Conservation (phyloP, 1,140 invertebrate genomes). For the Eulimnadia texana region DNA sequence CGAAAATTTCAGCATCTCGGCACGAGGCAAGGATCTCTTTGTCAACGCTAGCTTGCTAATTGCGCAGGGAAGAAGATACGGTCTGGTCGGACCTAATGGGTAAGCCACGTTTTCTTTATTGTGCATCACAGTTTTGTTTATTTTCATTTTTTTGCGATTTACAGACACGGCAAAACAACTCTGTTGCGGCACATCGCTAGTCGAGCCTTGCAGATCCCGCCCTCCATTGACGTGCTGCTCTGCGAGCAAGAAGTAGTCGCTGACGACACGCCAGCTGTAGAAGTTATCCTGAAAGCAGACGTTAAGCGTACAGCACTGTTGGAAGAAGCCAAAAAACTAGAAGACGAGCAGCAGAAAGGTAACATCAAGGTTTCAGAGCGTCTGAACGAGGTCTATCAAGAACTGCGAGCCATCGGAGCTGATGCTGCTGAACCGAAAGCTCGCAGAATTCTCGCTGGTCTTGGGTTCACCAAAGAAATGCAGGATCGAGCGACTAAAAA, state of each 20-base stretch:
- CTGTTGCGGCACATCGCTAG: conserved; percentile 81
- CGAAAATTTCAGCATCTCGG: conserved; percentile 95
- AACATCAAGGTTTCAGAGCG: conserved; percentile 27
- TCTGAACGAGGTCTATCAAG: conserved; percentile 64
- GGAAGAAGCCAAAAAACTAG: conserved; percentile 67
- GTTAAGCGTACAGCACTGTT: conserved; percentile 68
- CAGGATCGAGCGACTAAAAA: conserved; percentile 85
- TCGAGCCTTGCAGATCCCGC: conserved; percentile 78
- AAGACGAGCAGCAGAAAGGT: conserved; percentile 43
- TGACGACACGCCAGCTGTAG: conserved; percentile 78
- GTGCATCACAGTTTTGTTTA: conserved; percentile 13
- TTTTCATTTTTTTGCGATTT: conserved; percentile 20
- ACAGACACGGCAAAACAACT: conserved; percentile 95
- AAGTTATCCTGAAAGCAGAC: conserved; percentile 84
- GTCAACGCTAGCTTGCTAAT: conserved; percentile 91
- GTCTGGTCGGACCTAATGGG: conserved; percentile 96
- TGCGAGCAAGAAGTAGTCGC: conserved; percentile 98
- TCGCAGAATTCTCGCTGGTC: conserved; percentile 84
- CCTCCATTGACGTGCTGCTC: conserved; percentile 91
- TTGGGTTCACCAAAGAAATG: conserved; percentile 90
- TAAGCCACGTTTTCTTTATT: conserved; percentile 28
- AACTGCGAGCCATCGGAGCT: conserved; percentile 87
- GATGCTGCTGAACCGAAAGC: conserved; percentile 93
- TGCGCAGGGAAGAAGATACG: conserved; percentile 85
- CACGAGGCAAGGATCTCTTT: conserved; percentile 94